Base-by-base conservation (phyloP, 2,797 vertebrate genomes). In the Muscicapa comitata region DNA sequence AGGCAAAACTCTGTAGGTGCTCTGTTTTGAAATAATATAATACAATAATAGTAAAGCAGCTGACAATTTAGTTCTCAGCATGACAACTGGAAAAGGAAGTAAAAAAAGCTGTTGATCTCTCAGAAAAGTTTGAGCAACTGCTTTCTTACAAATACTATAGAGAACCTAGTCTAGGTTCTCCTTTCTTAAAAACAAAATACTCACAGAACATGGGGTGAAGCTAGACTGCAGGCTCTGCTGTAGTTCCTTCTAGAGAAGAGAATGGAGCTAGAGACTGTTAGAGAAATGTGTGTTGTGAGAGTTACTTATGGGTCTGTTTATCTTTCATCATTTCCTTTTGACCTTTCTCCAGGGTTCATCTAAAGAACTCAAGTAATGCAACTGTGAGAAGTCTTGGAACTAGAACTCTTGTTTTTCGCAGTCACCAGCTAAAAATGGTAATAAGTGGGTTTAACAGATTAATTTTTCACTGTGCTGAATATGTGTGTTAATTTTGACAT, bases 301-400 rank as follows among this genome's bases (percentile, higher is more conserved):
- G n/a, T 65, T 74, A 76, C 10, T 94, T 82, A 13, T 7, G 17
- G 6, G 20, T 85, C 26, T 67, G 43, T 72, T 51, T 91, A 50
- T 78, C 35, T 83, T 81, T 29, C 47, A 10, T 59, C 3, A 86
- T 91, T 74, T 87, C 35, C 31, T 90, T 90, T 96, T 97, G 84
- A 65, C 37, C 15, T 96, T 81, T 90, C 70, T 86, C 40, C 88
- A 98, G 98, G 48, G n/a, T 91, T 95, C 94, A 59, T 88, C 86
- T 82, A 68, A 90, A 82, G 90, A 96, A 65, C 84, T 83, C 55
- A 25, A 93, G 50, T 89, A 87, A 61, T 43, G 48, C 90, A 74
- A 94, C 98, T 4, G 94, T 97, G 61, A 98, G 98, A 97, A 98
- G 97, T 76, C 96, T 98, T 26, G 80, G 97, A 17, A 98, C 97